Evolutionary conservation across 1,140 invertebrate species (phyloP).

Genomic region (Drosophila subobscura): DNA sequence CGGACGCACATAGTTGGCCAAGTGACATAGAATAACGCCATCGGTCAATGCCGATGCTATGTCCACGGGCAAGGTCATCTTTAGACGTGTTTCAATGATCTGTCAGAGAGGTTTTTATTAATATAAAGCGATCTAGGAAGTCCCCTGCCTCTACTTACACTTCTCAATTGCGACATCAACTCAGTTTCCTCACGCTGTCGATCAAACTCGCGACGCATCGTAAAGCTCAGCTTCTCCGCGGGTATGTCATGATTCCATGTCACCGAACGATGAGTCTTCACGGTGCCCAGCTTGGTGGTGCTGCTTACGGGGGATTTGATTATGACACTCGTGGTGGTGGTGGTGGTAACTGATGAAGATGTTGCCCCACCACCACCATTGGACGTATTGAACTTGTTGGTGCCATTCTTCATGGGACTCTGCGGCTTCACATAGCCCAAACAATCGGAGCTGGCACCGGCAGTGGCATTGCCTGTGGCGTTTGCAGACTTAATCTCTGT

Average conservation of each 20-base stretch:
- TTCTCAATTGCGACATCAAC: conserved; percentile 92
- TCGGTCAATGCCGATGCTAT: conserved; percentile 93
- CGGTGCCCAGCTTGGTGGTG: conserved; percentile 57
- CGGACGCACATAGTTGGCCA: conserved; percentile 95
- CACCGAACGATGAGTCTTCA: conserved; percentile 75
- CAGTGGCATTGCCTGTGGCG: conserved; percentile 41
- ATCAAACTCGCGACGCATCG: conserved; percentile 95
- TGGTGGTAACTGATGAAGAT: conserved; percentile 11
- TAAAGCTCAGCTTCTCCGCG: conserved; percentile 92
- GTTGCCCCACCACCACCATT: conserved; percentile 45
- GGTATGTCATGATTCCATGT: conserved; percentile 89
- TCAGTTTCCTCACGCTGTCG: conserved; percentile 95
- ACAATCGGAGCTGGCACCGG: conserved; percentile 65
- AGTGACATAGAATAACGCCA: conserved; percentile 96
- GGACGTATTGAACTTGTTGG: conserved; percentile 60
- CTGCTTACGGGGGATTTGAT: conserved; percentile 83
- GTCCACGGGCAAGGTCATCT: conserved; percentile 94
- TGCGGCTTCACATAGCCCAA: conserved; percentile 88
- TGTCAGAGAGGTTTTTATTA: conserved; percentile 76
- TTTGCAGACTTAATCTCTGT: conserved; percentile 68
- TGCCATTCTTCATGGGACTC: conserved; percentile 87
- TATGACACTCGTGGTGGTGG: conserved; percentile 28
- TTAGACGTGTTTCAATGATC: conserved; percentile 95
- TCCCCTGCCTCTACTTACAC: conserved; percentile 85
- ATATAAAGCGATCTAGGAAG: neutral